These are phyloP conservation scores for Kradibia gibbosae DNA, from an alignment of 1,140 invertebrate species.

Conservation along the genomic window DNA sequence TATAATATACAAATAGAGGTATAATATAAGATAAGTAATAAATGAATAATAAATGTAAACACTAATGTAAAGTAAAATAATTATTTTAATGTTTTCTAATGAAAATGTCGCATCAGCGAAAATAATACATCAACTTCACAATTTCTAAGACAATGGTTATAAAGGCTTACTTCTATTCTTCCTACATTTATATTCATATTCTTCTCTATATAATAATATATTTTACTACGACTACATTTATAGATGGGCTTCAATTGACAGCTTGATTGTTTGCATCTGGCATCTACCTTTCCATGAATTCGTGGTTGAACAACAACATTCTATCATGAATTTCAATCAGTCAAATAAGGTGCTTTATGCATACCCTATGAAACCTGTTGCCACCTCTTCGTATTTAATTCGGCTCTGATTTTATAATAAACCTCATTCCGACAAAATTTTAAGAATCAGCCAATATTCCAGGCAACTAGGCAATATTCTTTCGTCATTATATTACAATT, in stretches of 20 bases:
- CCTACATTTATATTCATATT: constrained; percentile 15
- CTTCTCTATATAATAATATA: constrained; percentile 38
- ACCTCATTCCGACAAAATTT: neutral
- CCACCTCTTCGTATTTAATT: constrained; percentile 39
- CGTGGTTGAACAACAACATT: constrained; percentile 53
- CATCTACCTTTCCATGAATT: constrained; percentile 49
- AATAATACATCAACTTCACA: neutral
- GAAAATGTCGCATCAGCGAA: neutral
- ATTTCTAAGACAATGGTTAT: neutral
- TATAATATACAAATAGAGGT: too few relatives aligned
- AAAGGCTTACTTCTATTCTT: neutral
- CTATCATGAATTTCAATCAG: constrained; percentile 60
- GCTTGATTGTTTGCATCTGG: constrained; percentile 61
- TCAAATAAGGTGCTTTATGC: constrained; percentile 51
- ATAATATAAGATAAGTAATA: too few relatives aligned
- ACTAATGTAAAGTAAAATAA: neutral
- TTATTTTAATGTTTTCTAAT: neutral
- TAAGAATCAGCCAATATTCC: neutral
- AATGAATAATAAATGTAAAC: too few relatives aligned
- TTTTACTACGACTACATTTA: constrained; percentile 29
- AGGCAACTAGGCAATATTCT: neutral
- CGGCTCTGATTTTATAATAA: constrained; percentile 5
- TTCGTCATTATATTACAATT: constrained; percentile 34
- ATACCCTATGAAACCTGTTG: constrained; percentile 54
- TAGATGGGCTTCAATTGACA: constrained; percentile 57